Evolutionary conservation across 2,888 invertebrate species (phyloP), one percentile per base, ranked within the genome.

Genomic region (Vanessa cardui): DNA sequence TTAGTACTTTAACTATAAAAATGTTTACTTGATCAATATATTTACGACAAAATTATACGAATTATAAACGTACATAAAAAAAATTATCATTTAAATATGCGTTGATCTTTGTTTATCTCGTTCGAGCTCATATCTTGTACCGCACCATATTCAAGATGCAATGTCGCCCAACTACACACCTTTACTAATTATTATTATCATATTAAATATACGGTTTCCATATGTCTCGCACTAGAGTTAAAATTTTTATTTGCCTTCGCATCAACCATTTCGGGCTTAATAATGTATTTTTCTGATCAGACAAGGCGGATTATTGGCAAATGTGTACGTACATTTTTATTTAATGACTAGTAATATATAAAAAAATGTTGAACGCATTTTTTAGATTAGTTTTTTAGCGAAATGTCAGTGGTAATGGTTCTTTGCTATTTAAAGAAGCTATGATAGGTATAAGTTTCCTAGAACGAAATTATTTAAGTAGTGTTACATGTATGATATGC

Each of bases 121-220:
- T 64, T 52, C 1, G 18, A 33, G 50, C 65, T 46, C 44, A 52
- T 31, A 52, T 60, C 52, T 65, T 65, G 50, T 46, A 60, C 65
- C 59, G 59, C 20, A 60, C 65, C 52, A 50, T 65, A 52, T 59
- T 44, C 26, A 54, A 31, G 21, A 31, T 33, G 63, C 64, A 60
- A 69, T 63, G 69, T 66, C 54, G 62, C 47, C 66, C 54, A 54
- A 49, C 62, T 58, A 66, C 66, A 26, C 64, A 66, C 69, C 69
- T 66, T 66, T 66, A 59, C 62, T 66, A 69, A 69, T 66, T 69
- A 66, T 66, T 66, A 66, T 60, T 63, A 66, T 62, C 62, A 52
- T 59, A 62, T 60, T 62, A 54, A 64, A 45, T 58, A 65, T 20
- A 47, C 46, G 45, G 52, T 58, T 50, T 52, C 62, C 62, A 59